These are phyloP conservation scores for Rhabdophis nuchalis DNA, from an alignment of 2,797 vertebrate genomes.

Conservation along the genomic window DNA sequence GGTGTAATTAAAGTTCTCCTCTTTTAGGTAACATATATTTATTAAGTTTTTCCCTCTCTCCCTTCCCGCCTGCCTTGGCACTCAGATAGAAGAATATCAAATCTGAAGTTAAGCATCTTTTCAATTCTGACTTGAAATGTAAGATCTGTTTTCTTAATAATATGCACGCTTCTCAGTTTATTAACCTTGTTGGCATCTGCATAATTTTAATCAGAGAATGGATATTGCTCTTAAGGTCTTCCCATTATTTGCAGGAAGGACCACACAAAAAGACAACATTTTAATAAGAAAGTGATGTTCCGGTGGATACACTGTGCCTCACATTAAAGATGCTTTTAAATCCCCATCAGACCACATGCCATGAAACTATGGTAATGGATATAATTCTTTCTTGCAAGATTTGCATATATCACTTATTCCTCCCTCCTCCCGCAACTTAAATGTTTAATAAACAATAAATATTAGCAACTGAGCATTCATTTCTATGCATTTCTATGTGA, in stretches of 20 bases:
- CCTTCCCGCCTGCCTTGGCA: conserved; percentile 36
- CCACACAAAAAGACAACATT: conserved; percentile 58
- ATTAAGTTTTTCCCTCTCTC: conserved; percentile 60
- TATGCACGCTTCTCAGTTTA: conserved; percentile 24
- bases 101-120: conserved; percentile 64
- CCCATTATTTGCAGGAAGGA: conserved; percentile 50
- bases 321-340: conserved; percentile 74
- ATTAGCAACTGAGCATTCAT: conserved; percentile 75
- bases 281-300: conserved; percentile 70
- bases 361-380: conserved; percentile 76
- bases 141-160: conserved; percentile 57
- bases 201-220: conserved; percentile 49
- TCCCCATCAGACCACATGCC: conserved; percentile 75
- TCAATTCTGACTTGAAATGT: conserved; percentile 42
- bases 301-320: conserved; percentile 61
- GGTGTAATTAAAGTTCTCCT: conserved; percentile 75
- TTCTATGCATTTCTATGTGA: conserved; percentile 69
- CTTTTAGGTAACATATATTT: conserved; percentile 65
- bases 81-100: conserved; percentile 58
- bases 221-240: conserved; percentile 48
- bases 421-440: conserved; percentile 52
- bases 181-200: conserved; percentile 54
- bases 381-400: conserved; percentile 69
- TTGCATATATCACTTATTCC: conserved; percentile 60
- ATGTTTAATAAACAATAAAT: conserved; percentile 77